phyloP scores from a whole-genome alignment of 37 sponge, comb jelly and placozoan genomes.

The Theonella swinhoei region DNA sequence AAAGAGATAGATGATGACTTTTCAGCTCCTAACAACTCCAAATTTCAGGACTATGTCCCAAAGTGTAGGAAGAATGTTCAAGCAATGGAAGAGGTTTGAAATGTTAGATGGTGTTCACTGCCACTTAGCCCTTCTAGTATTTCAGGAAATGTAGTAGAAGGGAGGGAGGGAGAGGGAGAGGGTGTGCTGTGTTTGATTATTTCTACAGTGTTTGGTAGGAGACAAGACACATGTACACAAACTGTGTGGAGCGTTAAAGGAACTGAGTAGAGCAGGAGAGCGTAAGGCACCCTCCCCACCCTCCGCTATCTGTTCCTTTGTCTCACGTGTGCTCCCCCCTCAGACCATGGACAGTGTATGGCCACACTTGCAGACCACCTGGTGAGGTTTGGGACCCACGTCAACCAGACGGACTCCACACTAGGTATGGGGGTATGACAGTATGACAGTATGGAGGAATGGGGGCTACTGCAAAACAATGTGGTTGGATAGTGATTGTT shows the following conservation, averaged over 20 bases:
- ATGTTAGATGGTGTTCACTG: neutral
- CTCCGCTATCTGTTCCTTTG: no score
- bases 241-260: conserved; percentile 56
- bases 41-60: conserved; percentile 72
- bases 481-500: neutral
- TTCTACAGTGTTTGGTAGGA: conserved; percentile 46
- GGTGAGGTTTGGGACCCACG: conserved; percentile 65
- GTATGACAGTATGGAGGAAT: neutral
- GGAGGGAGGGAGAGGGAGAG: neutral
- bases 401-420: conserved; percentile 48
- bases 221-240: conserved; percentile 76
- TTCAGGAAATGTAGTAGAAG: neutral
- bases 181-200: neutral
- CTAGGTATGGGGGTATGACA: conserved; percentile 35
- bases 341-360: conserved; percentile 51
- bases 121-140: neutral
- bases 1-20: conserved; percentile 76
- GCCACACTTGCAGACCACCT: conserved; percentile 51
- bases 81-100: conserved; percentile 72
- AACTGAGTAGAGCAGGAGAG: conserved; percentile 58
- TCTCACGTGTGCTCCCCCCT: no score
- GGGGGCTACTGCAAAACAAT: neutral
- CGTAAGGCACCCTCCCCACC: no score
- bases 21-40: conserved; percentile 45
- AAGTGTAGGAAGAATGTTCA: conserved; percentile 53